Evolutionary conservation across 2,888 invertebrate genomes (phyloP).

Genomic region (Philereme transversata): DNA sequence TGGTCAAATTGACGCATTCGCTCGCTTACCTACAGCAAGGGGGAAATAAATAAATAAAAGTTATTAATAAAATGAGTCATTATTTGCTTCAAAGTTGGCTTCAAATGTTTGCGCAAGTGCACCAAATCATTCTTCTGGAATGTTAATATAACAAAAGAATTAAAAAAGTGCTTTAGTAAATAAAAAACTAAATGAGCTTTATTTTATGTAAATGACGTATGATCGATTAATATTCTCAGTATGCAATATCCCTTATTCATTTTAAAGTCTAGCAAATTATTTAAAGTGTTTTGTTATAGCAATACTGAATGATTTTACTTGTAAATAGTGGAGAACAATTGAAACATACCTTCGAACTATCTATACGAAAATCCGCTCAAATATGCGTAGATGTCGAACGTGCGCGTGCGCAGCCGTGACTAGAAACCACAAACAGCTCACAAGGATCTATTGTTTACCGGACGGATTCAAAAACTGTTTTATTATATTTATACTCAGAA

Average conservation of each 20-base stretch:
- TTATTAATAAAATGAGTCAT: conserved; percentile 4
- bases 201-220: not conserved
- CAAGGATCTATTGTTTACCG: conserved; percentile 45
- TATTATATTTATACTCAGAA: conserved; percentile 13
- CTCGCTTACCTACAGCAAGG: not conserved
- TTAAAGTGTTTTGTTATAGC: conserved; percentile 14
- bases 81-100: not conserved
- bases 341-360: conserved; percentile 26
- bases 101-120: conserved; percentile 12
- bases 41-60: conserved; percentile 4
- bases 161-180: not conserved
- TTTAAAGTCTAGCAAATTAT: conserved; percentile 19
- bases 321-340: conserved; percentile 36
- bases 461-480: conserved; percentile 23
- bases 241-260: conserved; percentile 24
- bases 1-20: conserved; percentile 8
- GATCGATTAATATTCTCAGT: conserved; percentile 18
- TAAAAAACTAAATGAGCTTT: no score
- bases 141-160: not conserved
- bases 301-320: conserved; percentile 31
- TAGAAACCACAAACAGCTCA: conserved; percentile 42
- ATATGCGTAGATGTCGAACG: conserved; percentile 34
- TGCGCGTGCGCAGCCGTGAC: conserved; percentile 50
- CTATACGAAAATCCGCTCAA: conserved; percentile 38
- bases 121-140: conserved; percentile 1